Base-by-base conservation (phyloP, 2,888 invertebrate species). In the Ischnus inquisitorius region DNA sequence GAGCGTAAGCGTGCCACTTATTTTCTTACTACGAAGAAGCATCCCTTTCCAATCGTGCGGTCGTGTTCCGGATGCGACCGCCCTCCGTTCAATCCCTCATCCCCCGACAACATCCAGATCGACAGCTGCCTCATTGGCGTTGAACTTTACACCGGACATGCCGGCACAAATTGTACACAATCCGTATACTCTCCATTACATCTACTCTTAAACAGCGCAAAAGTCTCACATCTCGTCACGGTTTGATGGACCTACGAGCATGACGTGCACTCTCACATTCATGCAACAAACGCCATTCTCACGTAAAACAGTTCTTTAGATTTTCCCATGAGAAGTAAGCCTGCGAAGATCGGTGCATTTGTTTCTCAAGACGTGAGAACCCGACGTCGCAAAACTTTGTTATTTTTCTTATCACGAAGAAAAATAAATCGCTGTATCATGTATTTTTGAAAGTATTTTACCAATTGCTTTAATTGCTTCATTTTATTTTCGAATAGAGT, bases 141-240 rank as follows among this genome's bases (percentile, higher is more conserved):
- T 72, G 77, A 82, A 82, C 82, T 77, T 82, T 82, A 82, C 71
- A 72, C 82, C 82, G 82, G 82, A 82, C 82, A 82, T 77, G 54
- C 46, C 22, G 19, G 48, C 65, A 57, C 25, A 77, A 82, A 71
- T 64, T 48, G 2, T n/a, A 10, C 48, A 28, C 46, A 48, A 68
- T 43, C 25, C 22, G 14, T 67, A 46, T 6, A 46, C 10, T 41
- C n/a, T 19, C 48, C n/a, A 25, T 10, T 10, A 57, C 19, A 43
- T 46, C n/a, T 46, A 14, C 74, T 62, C 62, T 43, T 22, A 25
- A 75, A 71, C 28, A 69, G 65, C 54, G 65, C 64, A 34, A 34
- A 54, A 39, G 54, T 48, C 25, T 64, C 46, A 75, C 64, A 69
- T 81, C 64, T 46, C 60, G 76, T 65, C 65, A 71, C 71, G 71